These are phyloP conservation scores for Latheticus oryzae DNA, from an alignment of 2,888 invertebrate species.

Conservation along the genomic window DNA sequence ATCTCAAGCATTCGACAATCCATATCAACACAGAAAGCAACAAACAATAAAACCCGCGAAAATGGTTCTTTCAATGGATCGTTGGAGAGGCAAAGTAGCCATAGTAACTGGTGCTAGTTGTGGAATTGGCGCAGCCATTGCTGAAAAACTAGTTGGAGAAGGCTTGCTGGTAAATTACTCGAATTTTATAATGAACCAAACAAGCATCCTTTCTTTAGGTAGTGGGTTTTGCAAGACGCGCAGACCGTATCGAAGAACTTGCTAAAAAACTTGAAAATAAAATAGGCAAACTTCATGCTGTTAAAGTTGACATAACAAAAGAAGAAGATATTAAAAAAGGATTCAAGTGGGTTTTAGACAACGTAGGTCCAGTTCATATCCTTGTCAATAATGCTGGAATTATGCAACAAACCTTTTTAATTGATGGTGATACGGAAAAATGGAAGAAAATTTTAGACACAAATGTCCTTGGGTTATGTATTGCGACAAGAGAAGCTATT, in stretches of 20 bases:
- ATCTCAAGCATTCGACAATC: too few species aligned
- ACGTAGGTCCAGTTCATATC: constrained; percentile 13
- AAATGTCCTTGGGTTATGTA: constrained; percentile 10
- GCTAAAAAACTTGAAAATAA: constrained; percentile 10
- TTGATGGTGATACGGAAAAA: constrained; percentile 40
- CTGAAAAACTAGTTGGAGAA: background rate
- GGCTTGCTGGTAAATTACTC: constrained; percentile 6
- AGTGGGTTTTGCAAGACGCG: constrained; percentile 30
- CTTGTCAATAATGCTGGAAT: constrained; percentile 33
- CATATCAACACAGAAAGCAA: too few species aligned
- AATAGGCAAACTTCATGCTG: constrained; percentile 25
- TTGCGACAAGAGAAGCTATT: constrained; percentile 41
- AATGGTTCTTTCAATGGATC: constrained; percentile 9
- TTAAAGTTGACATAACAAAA: constrained; percentile 32
- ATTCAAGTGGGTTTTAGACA: constrained; percentile 13
- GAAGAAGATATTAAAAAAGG: constrained; percentile 12
- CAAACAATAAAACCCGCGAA: too few species aligned
- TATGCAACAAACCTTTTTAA: constrained; percentile 19
- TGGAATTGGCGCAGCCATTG: constrained; percentile 6
- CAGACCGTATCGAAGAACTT: constrained; percentile 25
- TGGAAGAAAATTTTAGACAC: constrained; percentile 18
- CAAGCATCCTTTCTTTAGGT: constrained; percentile 17
- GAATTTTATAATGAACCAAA: background rate
- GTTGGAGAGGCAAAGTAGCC: constrained; percentile 3
- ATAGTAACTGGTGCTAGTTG: background rate